A percentile compares a stretch with the other conserved stretches of the same genome.
These are phyloP conservation scores for Periophthalmus magnuspinnatus DNA, from an alignment of 2,797 vertebrate genomes.

Conservation along the genomic window DNA sequence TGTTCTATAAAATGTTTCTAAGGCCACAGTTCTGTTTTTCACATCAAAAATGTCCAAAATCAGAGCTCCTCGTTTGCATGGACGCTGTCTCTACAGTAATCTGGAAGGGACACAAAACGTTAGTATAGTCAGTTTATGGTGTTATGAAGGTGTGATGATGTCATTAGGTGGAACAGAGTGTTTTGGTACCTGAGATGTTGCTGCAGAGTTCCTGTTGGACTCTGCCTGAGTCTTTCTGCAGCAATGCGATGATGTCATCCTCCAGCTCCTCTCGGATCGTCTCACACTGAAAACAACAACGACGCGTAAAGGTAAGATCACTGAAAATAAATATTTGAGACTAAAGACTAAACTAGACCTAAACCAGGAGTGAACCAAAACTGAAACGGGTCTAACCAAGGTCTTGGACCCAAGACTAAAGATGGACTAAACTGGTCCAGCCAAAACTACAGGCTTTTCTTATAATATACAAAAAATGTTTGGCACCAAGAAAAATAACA, in stretches of 20 bases:
- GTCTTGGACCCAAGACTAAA: too few relatives aligned
- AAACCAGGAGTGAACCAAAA: too few relatives aligned
- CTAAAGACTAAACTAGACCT: too few relatives aligned
- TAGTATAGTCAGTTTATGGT: too few relatives aligned
- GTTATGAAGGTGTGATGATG: neutral
- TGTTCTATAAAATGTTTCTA: too few relatives aligned
- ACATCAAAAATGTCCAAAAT: neutral
- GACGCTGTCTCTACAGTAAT: conserved; percentile 58
- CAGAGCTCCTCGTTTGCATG: conserved; percentile 60
- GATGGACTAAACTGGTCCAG: too few relatives aligned
- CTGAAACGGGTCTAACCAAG: too few relatives aligned
- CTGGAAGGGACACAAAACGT: conserved; percentile 47
- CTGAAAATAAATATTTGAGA: too few relatives aligned
- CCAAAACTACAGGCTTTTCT: too few relatives aligned
- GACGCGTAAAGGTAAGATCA: neutral
- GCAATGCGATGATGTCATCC: conserved; percentile 85
- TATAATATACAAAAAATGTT: too few relatives aligned
- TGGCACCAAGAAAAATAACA: too few relatives aligned
- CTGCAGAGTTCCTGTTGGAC: conserved; percentile 85
- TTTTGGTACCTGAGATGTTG: conserved; percentile 85
- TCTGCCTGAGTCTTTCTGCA: conserved; percentile 73
- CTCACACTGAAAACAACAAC: conserved; percentile 77
- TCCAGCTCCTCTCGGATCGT: conserved; percentile 86
- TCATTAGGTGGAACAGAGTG: neutral
- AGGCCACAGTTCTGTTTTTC: neutral